Evolutionary conservation across 2,113 vertebrate genomes (phyloP).

Genomic region (Thalassarche chlororhynchos): DNA sequence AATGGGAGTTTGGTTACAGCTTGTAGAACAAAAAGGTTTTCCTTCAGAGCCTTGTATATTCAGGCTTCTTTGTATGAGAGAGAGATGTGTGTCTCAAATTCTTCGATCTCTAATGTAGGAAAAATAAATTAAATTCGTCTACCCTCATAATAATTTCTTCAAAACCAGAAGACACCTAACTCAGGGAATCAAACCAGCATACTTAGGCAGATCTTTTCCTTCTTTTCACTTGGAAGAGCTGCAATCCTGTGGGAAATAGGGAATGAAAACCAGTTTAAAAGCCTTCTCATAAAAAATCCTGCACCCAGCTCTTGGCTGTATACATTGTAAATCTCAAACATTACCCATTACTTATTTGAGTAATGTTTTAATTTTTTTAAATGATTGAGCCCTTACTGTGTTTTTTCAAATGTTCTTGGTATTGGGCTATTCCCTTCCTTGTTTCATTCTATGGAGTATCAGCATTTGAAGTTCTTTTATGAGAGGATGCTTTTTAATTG

Average conservation of each 20-base stretch:
- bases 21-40: background rate
- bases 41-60: background rate
- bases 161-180: background rate
- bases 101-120: background rate
- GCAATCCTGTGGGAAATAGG: background rate
- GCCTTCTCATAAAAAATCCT: background rate
- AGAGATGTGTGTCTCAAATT: background rate
- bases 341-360: background rate
- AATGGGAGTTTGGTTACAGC: background rate
- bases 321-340: background rate
- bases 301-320: background rate
- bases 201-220: background rate
- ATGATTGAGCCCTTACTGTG: background rate
- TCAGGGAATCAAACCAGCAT: background rate
- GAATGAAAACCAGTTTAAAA: background rate
- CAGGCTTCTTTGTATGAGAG: background rate
- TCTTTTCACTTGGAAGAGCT: background rate
- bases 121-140: background rate
- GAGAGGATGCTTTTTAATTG: background rate
- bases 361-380: background rate
- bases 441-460: background rate
- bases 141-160: background rate
- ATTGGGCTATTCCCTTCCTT: background rate
- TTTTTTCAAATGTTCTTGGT: background rate
- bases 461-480: background rate